These are phyloP conservation scores for Chlorops oryzae DNA, from an alignment of 1,140 invertebrate species.

Conservation along the genomic window DNA sequence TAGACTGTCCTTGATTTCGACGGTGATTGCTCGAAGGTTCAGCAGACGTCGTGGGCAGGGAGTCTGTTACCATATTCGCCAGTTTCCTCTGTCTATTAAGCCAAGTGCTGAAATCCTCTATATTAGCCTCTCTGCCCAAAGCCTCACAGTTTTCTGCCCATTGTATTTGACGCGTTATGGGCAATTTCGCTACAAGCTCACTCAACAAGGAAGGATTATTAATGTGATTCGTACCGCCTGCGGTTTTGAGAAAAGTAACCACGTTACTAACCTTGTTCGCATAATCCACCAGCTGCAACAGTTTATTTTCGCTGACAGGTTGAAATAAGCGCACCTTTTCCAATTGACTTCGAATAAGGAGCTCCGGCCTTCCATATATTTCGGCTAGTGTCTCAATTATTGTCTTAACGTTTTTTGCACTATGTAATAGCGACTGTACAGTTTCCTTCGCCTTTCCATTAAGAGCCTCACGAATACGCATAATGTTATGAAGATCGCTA, in stretches of 20 bases:
- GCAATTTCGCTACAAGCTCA: neutral
- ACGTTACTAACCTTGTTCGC: neutral
- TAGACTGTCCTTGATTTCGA: neutral
- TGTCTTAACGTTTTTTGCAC: neutral
- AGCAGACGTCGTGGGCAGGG: neutral
- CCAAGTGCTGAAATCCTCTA: neutral
- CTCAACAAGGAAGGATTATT: neutral
- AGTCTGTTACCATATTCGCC: constrained; percentile 1
- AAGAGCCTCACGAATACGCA: neutral
- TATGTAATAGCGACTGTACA: neutral
- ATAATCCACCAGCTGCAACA: neutral
- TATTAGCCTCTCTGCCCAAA: no score
- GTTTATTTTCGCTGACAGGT: neutral
- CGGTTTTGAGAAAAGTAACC: neutral
- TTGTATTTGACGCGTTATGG: neutral
- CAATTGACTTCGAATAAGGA: neutral
- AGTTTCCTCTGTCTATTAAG: neutral
- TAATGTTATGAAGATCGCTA: neutral
- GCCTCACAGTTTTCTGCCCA: neutral
- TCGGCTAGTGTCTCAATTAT: neutral
- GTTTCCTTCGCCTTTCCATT: neutral
- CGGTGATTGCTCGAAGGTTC: neutral
- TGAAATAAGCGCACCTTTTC: neutral
- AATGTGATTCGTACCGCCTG: neutral
- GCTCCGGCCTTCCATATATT: neutral